Conservation (phyloP, 1,140 invertebrate species). For the Drosophila gunungcola region DNA sequence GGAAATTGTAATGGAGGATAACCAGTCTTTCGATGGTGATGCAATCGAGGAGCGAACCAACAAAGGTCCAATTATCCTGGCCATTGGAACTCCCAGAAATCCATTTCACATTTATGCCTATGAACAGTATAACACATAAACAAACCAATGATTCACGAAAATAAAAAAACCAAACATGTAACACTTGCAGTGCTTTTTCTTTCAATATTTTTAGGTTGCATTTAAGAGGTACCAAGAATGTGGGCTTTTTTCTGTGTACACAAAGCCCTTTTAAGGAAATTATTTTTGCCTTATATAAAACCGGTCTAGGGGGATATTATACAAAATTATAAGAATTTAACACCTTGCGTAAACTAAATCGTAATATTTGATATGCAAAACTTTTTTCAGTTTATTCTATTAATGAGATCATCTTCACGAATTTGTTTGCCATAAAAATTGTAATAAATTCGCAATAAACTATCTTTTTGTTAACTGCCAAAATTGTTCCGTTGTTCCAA, state of each 20-base stretch:
- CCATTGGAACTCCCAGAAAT: slow-evolving; percentile 32
- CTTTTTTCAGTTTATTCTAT: neutral
- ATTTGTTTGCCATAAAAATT: slow-evolving; percentile 9
- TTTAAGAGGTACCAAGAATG: too few relatives aligned
- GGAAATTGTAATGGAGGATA: slow-evolving; percentile 1
- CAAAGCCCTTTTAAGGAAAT: too few relatives aligned
- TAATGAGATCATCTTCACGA: slow-evolving; percentile 16
- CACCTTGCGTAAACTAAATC: too few relatives aligned
- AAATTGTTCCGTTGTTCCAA: slow-evolving; percentile 37
- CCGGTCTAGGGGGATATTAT: neutral
- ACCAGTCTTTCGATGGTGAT: neutral
- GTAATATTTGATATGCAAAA: neutral
- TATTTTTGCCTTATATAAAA: too few relatives aligned
- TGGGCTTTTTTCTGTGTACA: too few relatives aligned
- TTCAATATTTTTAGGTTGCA: too few relatives aligned
- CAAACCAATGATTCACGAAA: slow-evolving; percentile 1
- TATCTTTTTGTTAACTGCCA: neutral
- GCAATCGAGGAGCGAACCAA: slow-evolving; percentile 11
- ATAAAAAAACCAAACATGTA: slow-evolving; percentile 21
- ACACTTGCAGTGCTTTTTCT: neutral
- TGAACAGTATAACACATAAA: slow-evolving; percentile 24
- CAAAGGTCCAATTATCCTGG: slow-evolving; percentile 33
- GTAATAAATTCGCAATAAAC: slow-evolving; percentile 20
- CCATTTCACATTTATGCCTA: slow-evolving; percentile 40
- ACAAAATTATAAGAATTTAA: neutral